Conservation (phyloP, 2,797 vertebrate species). For the Aeoliscus strigatus region DNA sequence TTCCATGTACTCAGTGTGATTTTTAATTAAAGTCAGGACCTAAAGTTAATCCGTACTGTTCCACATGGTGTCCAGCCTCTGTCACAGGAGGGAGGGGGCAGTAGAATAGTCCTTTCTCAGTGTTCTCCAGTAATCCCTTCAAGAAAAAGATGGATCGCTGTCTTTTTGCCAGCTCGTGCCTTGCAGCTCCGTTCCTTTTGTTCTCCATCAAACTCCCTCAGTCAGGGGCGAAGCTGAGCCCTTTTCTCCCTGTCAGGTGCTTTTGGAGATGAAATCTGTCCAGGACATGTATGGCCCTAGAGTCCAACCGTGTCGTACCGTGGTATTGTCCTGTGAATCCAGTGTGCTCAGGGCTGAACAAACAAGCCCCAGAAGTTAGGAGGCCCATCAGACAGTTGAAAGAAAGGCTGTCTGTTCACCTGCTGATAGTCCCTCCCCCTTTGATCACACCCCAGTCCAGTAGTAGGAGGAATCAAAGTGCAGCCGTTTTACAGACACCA, state of each 20-base stretch:
- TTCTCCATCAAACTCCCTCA: constrained; percentile 48
- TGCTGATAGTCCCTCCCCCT: constrained; percentile 42
- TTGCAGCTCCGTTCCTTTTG: constrained; percentile 57
- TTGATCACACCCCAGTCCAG: constrained; percentile 28
- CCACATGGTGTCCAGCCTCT: constrained; percentile 37
- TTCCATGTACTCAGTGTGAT: constrained; percentile 41
- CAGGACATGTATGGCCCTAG: constrained; percentile 53
- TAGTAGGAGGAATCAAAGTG: constrained; percentile 5
- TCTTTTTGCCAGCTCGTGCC: constrained; percentile 65
- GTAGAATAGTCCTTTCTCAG: constrained; percentile 35
- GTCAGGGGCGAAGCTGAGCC: constrained; percentile 59
- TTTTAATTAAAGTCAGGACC: constrained; percentile 37
- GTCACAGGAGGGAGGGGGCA: constrained; percentile 15
- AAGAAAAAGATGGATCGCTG: constrained; percentile 62
- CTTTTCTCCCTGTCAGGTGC: constrained; percentile 60
- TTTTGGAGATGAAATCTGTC: constrained; percentile 63
- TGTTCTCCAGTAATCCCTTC: constrained; percentile 56
- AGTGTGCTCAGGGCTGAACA: constrained; percentile 58
- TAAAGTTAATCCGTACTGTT: constrained; percentile 53
- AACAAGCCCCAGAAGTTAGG: constrained; percentile 58
- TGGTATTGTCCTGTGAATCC: constrained; percentile 65
- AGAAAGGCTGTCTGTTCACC: constrained; percentile 52
- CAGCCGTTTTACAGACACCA: too few relatives aligned
- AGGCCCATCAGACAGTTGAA: constrained; percentile 52
- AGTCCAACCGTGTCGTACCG: constrained; percentile 66